These are phyloP conservation scores for Fabriciana adippe DNA, from an alignment of 2,888 invertebrate species.

Conservation along the genomic window DNA sequence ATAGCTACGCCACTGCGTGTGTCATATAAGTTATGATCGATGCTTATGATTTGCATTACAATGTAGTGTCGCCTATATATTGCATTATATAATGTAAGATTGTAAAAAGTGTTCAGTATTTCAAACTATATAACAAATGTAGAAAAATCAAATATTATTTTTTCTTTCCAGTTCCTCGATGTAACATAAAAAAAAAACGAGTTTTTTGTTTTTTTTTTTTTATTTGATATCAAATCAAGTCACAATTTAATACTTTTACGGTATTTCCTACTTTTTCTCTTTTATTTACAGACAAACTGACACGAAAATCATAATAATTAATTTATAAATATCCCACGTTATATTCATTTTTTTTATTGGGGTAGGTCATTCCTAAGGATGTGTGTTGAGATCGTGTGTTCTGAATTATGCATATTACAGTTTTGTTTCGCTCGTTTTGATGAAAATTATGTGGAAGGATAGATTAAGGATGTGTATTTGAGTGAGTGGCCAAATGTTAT, in stretches of 20 bases:
- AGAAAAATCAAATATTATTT: neutral
- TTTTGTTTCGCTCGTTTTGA: slow-evolving; percentile 5
- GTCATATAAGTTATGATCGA: slow-evolving; percentile 20
- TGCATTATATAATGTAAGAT: neutral
- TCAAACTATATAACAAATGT: neutral
- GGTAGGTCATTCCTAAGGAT: slow-evolving; percentile 25
- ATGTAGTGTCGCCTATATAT: slow-evolving; percentile 20
- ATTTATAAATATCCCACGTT: slow-evolving; percentile 2
- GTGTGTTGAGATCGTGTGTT: slow-evolving; percentile 7
- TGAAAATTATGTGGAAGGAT: slow-evolving; percentile 1
- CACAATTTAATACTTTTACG: no score
- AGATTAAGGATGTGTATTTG: neutral
- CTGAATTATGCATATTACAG: neutral
- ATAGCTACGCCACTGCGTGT: neutral
- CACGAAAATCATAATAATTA: slow-evolving; percentile 5
- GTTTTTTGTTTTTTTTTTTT: no score
- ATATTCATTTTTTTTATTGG: slow-evolving; percentile 1
- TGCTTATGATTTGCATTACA: slow-evolving; percentile 9
- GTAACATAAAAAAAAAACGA: neutral
- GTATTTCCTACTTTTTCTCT: neutral
- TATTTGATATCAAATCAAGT: neutral
- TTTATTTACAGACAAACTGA: neutral
- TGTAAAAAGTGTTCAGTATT: slow-evolving; percentile 5
- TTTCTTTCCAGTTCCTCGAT: neutral
- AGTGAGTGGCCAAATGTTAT: neutral